A percentile compares a stretch with the other conserved stretches of the same genome.
phyloP scores from a whole-genome alignment of 2,797 vertebrate species.

The Fratercula arctica region DNA sequence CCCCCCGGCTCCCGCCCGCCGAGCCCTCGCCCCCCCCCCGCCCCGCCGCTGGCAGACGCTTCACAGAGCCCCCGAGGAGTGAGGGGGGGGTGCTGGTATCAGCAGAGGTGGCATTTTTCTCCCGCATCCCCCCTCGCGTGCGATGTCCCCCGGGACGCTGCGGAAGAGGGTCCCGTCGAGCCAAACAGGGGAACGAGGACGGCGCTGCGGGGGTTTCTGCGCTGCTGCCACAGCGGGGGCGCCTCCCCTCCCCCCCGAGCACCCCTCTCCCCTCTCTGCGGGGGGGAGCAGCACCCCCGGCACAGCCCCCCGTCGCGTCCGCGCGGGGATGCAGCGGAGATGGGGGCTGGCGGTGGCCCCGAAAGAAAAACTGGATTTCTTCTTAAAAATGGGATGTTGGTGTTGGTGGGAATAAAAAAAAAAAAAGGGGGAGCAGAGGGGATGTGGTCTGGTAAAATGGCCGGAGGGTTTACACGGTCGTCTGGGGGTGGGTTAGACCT shows the following conservation, averaged over 20 bases:
- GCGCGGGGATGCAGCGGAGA: not conserved
- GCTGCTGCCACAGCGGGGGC: rapidly evolving
- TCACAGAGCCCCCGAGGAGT: rapidly evolving
- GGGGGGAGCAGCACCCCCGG: not conserved
- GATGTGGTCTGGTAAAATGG: rapidly evolving
- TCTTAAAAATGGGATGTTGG: no score
- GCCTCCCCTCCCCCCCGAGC: not conserved
- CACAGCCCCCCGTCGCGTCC: no score
- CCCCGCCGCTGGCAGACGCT: not conserved
- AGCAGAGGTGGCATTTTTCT: not conserved
- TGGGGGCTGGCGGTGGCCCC: not conserved
- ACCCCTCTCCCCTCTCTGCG: rapidly evolving
- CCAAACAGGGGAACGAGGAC: rapidly evolving
- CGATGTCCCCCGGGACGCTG: not conserved
- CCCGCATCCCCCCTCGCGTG: rapidly evolving
- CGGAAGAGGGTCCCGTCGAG: not conserved
- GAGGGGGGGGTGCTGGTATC: no score
- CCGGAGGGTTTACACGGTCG: rapidly evolving
- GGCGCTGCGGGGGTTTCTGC: rapidly evolving
- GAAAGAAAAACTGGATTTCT: not conserved
- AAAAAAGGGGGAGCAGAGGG: rapidly evolving
- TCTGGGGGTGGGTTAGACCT: no score
- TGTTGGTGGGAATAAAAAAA: not conserved
- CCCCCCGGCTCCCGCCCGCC: not conserved
- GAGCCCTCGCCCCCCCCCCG: no score